phyloP scores from a whole-genome alignment of 2,113 vertebrate genomes.

The Osmerus mordax region DNA sequence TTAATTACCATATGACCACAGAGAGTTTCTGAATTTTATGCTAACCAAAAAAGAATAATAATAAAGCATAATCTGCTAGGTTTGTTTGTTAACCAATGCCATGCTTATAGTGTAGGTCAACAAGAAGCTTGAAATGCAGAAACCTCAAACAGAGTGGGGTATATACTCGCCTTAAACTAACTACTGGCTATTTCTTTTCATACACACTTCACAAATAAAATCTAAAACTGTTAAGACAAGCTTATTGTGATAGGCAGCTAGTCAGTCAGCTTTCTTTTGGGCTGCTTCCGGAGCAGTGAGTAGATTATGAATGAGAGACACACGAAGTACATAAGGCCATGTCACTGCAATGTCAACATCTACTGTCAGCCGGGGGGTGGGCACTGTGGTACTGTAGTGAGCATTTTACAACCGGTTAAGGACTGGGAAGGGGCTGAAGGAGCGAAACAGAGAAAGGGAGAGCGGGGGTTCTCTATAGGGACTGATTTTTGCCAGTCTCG shows the following conservation, averaged over 20 bases:
- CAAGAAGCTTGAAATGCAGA: too few species aligned
- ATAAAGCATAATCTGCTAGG: too few species aligned
- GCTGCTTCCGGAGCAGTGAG: conserved; percentile 14
- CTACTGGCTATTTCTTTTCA: too few species aligned
- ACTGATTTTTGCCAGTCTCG: conserved; percentile 13
- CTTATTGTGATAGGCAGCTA: too few species aligned
- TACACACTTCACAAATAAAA: too few species aligned
- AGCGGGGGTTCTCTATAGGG: neutral
- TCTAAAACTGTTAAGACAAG: neutral
- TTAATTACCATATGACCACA: too few species aligned
- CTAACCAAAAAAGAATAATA: too few species aligned
- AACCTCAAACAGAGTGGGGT: too few species aligned
- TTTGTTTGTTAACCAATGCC: too few species aligned
- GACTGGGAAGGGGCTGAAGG: conserved; percentile 1
- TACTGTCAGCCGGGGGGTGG: conserved; percentile 6
- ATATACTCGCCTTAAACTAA: too few species aligned
- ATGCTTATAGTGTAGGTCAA: too few species aligned
- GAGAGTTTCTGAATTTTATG: too few species aligned
- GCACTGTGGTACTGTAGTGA: conserved; percentile 12
- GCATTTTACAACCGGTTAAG: conserved; percentile 7
- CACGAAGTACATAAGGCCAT: conserved; percentile 28
- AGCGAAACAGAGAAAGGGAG: neutral
- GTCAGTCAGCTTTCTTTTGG: neutral
- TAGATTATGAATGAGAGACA: conserved; percentile 22
- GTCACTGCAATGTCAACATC: conserved; percentile 30